Evolutionary conservation across 2,888 invertebrate genomes (phyloP).

Genomic region (Brachyopa scutellaris): DNA sequence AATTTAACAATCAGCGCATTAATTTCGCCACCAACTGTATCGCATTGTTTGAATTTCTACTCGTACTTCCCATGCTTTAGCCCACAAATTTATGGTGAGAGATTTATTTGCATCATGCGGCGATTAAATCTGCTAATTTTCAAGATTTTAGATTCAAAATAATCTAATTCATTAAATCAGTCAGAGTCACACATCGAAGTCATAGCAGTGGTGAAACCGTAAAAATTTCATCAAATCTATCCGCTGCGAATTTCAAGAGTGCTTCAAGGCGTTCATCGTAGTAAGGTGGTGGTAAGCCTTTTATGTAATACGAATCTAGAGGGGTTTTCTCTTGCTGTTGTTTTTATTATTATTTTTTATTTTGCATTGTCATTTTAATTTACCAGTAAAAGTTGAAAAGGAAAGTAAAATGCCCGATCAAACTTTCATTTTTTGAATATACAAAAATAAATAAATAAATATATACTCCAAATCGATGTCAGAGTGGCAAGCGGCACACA

Average conservation of each 20-base stretch:
- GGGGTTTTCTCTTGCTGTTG: not conserved
- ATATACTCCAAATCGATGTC: constrained; percentile 7
- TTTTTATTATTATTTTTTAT: not conserved
- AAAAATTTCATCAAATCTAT: constrained; percentile 28
- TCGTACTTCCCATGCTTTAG: constrained; percentile 28
- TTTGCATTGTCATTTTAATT: constrained; percentile 54
- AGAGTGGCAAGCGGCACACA: too few species aligned
- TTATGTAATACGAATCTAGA: constrained; percentile 7
- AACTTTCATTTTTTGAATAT: constrained; percentile 56
- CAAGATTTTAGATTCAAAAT: not conserved
- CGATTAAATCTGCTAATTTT: constrained; percentile 3
- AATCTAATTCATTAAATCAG: constrained; percentile 27
- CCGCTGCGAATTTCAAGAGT: not conserved
- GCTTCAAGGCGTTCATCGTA: not conserved
- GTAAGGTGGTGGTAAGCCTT: constrained; percentile 13
- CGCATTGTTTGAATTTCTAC: constrained; percentile 5
- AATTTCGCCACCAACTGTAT: constrained; percentile 10
- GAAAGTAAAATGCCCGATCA: constrained; percentile 47
- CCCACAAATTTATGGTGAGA: constrained; percentile 30
- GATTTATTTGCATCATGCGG: constrained; percentile 1
- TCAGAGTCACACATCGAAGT: not conserved
- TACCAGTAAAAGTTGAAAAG: constrained; percentile 42
- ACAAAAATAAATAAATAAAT: not conserved
- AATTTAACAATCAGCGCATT: not conserved
- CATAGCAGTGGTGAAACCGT: constrained; percentile 14